Evolutionary conservation across 2,113 vertebrate species (phyloP).

Genomic region (Ctenomys sociabilis): DNA sequence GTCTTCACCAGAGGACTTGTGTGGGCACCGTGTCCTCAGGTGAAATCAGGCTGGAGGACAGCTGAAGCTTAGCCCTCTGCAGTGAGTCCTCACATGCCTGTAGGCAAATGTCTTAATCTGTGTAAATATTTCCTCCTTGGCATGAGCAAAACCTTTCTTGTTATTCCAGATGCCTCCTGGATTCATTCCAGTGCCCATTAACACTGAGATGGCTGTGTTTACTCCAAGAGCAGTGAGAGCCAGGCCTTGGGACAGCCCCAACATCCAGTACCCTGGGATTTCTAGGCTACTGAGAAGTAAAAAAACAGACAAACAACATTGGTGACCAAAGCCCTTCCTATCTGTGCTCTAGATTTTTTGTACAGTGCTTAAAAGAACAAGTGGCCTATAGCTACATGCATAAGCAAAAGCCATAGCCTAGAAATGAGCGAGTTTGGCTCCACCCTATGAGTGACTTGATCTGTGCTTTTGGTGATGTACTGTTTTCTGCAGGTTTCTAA

Average conservation of each 20-base stretch:
- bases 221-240: neutral
- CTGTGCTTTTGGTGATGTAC: neutral
- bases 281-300: neutral
- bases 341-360: neutral
- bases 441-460: constrained; percentile 47
- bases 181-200: neutral
- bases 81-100: neutral
- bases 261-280: neutral
- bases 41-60: neutral
- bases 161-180: neutral
- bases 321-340: neutral
- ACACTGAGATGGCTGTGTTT: neutral
- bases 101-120: neutral
- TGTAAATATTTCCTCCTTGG: neutral
- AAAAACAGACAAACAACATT: neutral
- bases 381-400: neutral
- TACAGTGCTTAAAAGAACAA: neutral
- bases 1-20: neutral
- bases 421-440: neutral
- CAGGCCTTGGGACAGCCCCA: neutral
- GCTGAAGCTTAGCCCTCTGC: neutral
- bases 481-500: constrained; percentile 25
- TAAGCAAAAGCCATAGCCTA: neutral
- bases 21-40: neutral
- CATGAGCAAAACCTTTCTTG: neutral